Base-by-base conservation (phyloP, 2,113 vertebrate species). In the Onychostoma macrolepis region DNA sequence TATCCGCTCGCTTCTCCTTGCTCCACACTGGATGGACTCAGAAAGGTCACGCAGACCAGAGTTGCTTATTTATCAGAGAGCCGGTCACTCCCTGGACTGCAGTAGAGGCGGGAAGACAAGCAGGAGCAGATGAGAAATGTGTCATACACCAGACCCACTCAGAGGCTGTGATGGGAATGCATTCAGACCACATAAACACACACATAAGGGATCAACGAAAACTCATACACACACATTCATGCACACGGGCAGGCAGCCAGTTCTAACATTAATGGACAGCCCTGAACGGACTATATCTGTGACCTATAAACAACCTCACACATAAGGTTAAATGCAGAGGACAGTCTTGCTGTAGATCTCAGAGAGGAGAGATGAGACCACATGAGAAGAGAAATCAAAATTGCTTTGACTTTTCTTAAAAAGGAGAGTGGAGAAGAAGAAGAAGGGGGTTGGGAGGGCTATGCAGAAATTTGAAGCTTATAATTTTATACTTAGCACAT, bases 61-160 rank as follows among this genome's bases (percentile, higher is more conserved):
- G 83, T 11, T 26, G 67, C 83, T 84, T 84, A 84, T 84, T 74
- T 74, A 74, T 69, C 82, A 56, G 33, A 84, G 82, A 72, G 30
- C 11, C 67, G 15, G 82, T 83, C 63, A 69, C 80, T 83, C 80
- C 63, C 80, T 48, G 15, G 63, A 83, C 80, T 50, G 61, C 80
- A 48, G 41, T n/a, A 50, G 43, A 48, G 80, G 63, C 17, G 9
- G 48, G 26, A 19, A 71, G 26, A 33, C 63, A 71, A 8, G 80
- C 26, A 28, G 26, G 80, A 48, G 80, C 26, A 50, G 41, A 83
- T 83, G 80, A 83, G 43, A 83, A 71, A 83, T 15, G 43, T 50
- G 80, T 50, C 43, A 21, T 69, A 71, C 80, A 69, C 26, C 26
- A 30, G 41, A 67, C 61, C 6, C 80, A 71, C 9, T 48, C 63